Evolutionary conservation across 1,140 invertebrate species (phyloP).

Genomic region (Agrilus planipennis): DNA sequence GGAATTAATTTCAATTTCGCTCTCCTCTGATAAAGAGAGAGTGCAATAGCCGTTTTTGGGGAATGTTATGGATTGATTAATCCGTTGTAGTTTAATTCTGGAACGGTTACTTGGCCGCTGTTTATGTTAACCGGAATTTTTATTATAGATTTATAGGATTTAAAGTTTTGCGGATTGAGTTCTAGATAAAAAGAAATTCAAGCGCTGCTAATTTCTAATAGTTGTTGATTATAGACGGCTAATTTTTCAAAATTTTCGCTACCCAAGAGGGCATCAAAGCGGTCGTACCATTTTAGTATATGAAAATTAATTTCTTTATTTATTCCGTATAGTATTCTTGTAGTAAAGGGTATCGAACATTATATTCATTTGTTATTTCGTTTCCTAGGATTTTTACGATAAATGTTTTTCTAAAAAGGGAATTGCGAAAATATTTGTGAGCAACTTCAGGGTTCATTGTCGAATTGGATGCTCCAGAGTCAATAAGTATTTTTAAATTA

Average conservation of each 20-base stretch:
- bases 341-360: conserved; percentile 2
- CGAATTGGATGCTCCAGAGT: not conserved
- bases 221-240: not conserved
- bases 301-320: conserved; percentile 2
- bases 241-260: conserved; percentile 4
- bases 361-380: not conserved
- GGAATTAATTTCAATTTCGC: too few species aligned
- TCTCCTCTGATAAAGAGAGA: not conserved
- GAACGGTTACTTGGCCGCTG: not conserved
- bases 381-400: not conserved
- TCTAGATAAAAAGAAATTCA: not conserved
- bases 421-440: not conserved
- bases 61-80: not conserved
- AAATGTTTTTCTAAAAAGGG: not conserved
- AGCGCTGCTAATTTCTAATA: not conserved
- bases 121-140: conserved; percentile 1
- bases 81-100: not conserved
- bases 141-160: not conserved
- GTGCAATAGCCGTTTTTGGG: not conserved
- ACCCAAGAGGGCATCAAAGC: conserved; percentile 2
- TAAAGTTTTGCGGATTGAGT: not conserved
- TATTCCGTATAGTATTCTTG: conserved; percentile 1
- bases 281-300: conserved; percentile 2
- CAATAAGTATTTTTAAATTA: too few species aligned
- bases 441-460: not conserved